Percentiles rank a stretch among this genome's conserved stretches.
Conservation (phyloP, 64 coral and sea anemone genomes). For the Astreopora myriophthalma region DNA sequence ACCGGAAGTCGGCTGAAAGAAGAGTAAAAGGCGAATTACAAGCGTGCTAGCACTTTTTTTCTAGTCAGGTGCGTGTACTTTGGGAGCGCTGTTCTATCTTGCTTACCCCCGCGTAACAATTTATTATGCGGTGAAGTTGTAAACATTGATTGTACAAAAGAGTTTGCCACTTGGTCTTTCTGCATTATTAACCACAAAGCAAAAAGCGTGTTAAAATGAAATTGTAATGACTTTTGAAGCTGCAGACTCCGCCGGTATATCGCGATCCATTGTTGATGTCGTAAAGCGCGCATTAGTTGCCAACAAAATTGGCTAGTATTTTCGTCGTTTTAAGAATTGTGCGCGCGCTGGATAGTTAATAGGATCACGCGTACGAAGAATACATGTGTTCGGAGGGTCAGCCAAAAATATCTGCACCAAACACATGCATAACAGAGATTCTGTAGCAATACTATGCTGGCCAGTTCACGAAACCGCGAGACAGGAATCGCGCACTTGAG, state of each 20-base stretch:
- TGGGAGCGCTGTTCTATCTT: background rate
- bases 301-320: background rate
- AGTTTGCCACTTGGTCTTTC: constrained; percentile 17
- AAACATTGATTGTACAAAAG: constrained; percentile 46
- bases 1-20: constrained; percentile 16
- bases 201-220: background rate
- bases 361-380: background rate
- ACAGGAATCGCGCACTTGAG: background rate
- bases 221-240: background rate
- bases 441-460: constrained; percentile 15
- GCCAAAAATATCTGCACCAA: constrained; percentile 22
- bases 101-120: constrained; percentile 22
- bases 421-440: constrained; percentile 24
- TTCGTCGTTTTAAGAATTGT: background rate
- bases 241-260: too few species aligned
- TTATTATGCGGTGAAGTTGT: constrained; percentile 41
- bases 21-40: background rate
- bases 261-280: too few species aligned
- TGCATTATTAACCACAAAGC: constrained; percentile 41
- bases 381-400: background rate
- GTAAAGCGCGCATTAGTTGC: background rate
- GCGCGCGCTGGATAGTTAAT: background rate
- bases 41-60: background rate
- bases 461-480: background rate
- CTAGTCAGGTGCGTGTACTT: background rate